Conservation (phyloP, 2,797 vertebrate species). For the Epinephelus malabaricus region DNA sequence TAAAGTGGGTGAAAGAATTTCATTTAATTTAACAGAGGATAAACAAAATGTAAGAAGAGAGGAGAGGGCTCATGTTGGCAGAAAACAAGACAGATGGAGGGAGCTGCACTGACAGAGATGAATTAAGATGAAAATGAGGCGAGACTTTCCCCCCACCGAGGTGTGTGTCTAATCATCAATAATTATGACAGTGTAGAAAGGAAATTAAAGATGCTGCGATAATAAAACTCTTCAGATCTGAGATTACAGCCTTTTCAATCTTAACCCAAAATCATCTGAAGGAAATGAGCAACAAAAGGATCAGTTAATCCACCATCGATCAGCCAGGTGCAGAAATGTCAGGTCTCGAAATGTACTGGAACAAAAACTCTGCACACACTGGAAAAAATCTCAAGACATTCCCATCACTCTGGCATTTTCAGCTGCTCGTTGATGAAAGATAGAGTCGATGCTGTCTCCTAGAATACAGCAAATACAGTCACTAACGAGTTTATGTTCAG, state of each 20-base stretch:
- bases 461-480: background rate
- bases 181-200: background rate
- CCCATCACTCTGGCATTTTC: background rate
- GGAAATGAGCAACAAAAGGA: background rate
- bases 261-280: background rate
- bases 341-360: background rate
- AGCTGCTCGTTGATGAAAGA: background rate
- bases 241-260: background rate
- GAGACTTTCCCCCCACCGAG: background rate
- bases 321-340: background rate
- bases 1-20: background rate
- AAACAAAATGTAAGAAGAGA: slow-evolving; percentile 8
- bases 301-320: background rate
- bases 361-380: background rate
- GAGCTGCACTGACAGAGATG: background rate
- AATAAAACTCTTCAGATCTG: background rate
- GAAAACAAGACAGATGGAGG: slow-evolving; percentile 4
- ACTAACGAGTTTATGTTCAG: too few species aligned
- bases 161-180: background rate
- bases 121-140: background rate
- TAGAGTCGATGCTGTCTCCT: background rate
- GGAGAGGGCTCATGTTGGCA: background rate
- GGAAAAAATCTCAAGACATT: background rate
- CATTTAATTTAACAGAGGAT: background rate
- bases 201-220: slow-evolving; percentile 22